These are phyloP conservation scores for Philaethria dido DNA, from an alignment of 2,888 invertebrate genomes.

Conservation along the genomic window DNA sequence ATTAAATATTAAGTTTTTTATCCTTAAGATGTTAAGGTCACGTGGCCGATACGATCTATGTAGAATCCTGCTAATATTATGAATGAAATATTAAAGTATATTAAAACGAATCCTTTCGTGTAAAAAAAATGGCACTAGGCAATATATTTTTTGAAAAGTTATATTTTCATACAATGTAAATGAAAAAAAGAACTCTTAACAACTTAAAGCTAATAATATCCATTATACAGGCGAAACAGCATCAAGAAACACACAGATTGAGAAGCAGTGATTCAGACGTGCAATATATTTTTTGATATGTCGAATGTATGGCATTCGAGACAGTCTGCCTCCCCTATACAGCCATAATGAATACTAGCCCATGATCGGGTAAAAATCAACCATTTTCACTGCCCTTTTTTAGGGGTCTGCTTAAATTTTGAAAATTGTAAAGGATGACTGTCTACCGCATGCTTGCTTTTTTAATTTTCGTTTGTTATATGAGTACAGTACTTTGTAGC, in stretches of 20 bases:
- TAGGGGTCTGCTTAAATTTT: conserved; percentile 29
- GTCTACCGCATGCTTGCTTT: conserved; percentile 14
- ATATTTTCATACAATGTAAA: too few relatives aligned
- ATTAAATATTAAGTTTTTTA: neutral
- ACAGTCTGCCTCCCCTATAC: conserved; percentile 44
- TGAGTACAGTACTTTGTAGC: neutral
- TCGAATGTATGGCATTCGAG: conserved; percentile 43
- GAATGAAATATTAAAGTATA: too few relatives aligned
- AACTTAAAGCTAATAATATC: too few relatives aligned
- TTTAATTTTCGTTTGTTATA: conserved; percentile 13
- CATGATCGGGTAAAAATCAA: conserved; percentile 45
- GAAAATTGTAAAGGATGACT: conserved; percentile 35
- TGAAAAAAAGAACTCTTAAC: too few relatives aligned
- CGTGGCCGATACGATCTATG: neutral
- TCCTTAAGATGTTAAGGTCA: neutral
- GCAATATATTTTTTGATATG: conserved; percentile 50
- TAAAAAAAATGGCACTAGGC: too few relatives aligned
- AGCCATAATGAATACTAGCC: conserved; percentile 45
- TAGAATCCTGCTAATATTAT: neutral
- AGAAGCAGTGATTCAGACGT: conserved; percentile 45
- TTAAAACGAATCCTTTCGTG: too few relatives aligned
- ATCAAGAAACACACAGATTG: conserved; percentile 35
- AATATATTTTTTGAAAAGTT: too few relatives aligned
- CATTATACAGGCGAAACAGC: too few relatives aligned
- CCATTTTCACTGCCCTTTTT: conserved; percentile 35